Base-by-base conservation (phyloP, 2,797 vertebrate genomes). In the Pipistrellus kuhlii region DNA sequence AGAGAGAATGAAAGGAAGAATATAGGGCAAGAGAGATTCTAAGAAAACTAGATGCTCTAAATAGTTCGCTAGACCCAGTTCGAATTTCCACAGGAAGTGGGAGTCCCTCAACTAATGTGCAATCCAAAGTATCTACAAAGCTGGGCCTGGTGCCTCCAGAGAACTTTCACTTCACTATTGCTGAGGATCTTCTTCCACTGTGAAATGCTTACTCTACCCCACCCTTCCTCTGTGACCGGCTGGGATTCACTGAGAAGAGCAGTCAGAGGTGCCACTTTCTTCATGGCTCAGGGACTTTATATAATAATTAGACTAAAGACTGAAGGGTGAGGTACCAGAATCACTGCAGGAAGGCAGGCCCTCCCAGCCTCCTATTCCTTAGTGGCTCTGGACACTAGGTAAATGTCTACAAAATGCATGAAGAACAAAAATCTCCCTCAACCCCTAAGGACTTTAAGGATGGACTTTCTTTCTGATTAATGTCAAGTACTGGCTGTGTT, bases 31-130 rank as follows among this genome's bases (percentile, higher is more conserved):
- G 71, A 88, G 66, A 73, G 32, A 14, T 35, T 72, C 55, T 84
- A 73, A 87, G 68, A 81, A 89, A 95, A 80, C 66, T 23, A 75
- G 10, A 75, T 80, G 6, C 32, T 83, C 55, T 46, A 25, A 48
- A 59, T 15, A 89, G 46, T 21, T 76, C 8, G 20, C 81, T 32
- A 57, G 25, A 82, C 23, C n/a, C n/a, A 83, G 2, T n/a, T 57
- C 53, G 18, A 96, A 83, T 82, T 90, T 84, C 64, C 59, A 59
- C 32, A 73, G 83, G 46, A 87, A 92, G 30, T 62, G 48, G 9
- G n/a, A 51, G 69, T 78, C 35, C 71, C 30, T 90, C 27, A 73
- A 23, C 32, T 44, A 51, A 17, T 69, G 32, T 35, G 13, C 41
- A 46, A 73, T 20, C 68, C 38, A 12, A 73, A 78, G 5, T 27